phyloP scores from a whole-genome alignment of 1,140 invertebrate species.

The Ceratina japonica region DNA sequence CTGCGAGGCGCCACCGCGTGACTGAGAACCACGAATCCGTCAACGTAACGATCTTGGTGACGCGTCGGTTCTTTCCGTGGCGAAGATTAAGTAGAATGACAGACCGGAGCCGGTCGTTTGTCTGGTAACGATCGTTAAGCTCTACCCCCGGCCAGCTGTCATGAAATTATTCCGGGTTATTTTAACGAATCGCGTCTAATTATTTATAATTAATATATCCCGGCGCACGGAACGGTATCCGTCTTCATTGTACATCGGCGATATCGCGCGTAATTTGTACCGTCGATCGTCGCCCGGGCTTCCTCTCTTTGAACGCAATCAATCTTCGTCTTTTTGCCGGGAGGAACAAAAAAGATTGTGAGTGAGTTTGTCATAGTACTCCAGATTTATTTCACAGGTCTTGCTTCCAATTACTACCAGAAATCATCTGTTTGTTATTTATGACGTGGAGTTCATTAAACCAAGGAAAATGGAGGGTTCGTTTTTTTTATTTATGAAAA shows the following conservation, averaged over 20 bases:
- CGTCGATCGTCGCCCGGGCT: constrained; percentile 42
- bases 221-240: not conserved
- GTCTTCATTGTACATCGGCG: constrained; percentile 10
- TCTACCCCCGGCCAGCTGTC: constrained; percentile 17
- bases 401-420: not conserved
- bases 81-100: constrained; percentile 56
- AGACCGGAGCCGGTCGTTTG: constrained; percentile 47
- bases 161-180: constrained; percentile 65
- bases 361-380: not conserved
- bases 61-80: constrained; percentile 71
- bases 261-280: constrained; percentile 54
- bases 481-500: not conserved
- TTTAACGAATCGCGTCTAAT: constrained; percentile 75
- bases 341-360: constrained; percentile 2
- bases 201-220: constrained; percentile 76
- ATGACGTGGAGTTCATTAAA: constrained; percentile 1
- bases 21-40: constrained; percentile 72
- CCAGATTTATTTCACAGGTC: not conserved
- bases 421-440: constrained; percentile 11
- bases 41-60: constrained; percentile 78
- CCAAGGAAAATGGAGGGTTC: not conserved
- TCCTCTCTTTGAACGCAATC: constrained; percentile 3
- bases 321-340: constrained; percentile 31
- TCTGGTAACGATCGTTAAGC: constrained; percentile 63
- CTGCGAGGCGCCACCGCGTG: constrained; percentile 64